Percentiles rank a stretch among this genome's conserved stretches.
Evolutionary conservation across 2,888 invertebrate genomes (phyloP).

Genomic region (Homarus gammarus): DNA sequence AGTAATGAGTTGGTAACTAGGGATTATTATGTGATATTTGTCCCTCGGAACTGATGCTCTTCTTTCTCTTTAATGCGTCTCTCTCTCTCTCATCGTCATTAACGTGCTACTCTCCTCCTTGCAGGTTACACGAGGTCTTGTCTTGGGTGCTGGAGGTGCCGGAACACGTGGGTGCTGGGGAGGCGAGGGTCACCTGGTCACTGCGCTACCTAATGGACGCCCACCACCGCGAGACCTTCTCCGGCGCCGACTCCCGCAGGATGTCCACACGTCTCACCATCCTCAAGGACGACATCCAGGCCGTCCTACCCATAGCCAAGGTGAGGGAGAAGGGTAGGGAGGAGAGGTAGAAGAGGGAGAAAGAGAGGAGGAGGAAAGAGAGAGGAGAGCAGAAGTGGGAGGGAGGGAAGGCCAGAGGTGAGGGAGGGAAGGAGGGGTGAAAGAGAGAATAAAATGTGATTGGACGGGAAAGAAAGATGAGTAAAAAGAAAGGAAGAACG

Average conservation of each 20-base stretch:
- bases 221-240: conserved; percentile 75
- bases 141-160: conserved; percentile 94
- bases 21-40: too few relatives aligned
- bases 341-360: not conserved
- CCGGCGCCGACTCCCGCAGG: conserved; percentile 81
- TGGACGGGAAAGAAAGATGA: conserved; percentile 3
- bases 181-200: conserved; percentile 71
- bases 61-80: conserved; percentile 48
- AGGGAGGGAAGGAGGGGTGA: not conserved
- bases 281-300: conserved; percentile 95
- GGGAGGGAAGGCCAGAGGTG: not conserved
- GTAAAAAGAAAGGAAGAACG: conserved; percentile 20
- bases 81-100: not conserved
- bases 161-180: conserved; percentile 80
- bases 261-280: conserved; percentile 91
- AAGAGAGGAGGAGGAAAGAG: not conserved
- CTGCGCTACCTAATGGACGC: conserved; percentile 72
- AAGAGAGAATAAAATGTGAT: not conserved
- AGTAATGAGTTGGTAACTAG: too few relatives aligned
- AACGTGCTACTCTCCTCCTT: conserved; percentile 51
- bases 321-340: conserved; percentile 80
- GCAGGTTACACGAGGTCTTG: conserved; percentile 88
- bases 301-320: conserved; percentile 95
- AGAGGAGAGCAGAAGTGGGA: not conserved
- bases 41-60: conserved; percentile 42